Percentiles rank a stretch among this genome's conserved stretches.
phyloP scores from a whole-genome alignment of 2,797 vertebrate genomes.

The Hippocampus kuda region DNA sequence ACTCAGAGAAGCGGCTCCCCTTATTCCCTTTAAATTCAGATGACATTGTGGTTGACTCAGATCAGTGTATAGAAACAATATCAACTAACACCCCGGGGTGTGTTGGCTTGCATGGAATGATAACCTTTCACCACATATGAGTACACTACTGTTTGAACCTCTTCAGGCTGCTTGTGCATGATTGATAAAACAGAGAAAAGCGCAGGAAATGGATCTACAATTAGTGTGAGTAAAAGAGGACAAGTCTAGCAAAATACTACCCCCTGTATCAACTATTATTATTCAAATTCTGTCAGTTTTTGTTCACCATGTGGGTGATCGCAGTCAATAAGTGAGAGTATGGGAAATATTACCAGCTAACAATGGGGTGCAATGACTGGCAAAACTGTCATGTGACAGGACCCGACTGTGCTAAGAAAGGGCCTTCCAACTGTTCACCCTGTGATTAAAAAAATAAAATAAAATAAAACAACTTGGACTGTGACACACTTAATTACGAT shows the following conservation, averaged over 20 bases:
- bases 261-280: background rate
- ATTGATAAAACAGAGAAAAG: background rate
- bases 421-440: background rate
- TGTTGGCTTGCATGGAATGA: background rate
- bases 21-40: too few relatives aligned
- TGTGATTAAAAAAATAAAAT: background rate
- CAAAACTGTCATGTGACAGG: background rate
- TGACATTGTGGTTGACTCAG: background rate
- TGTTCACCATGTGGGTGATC: background rate
- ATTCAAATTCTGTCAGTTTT: background rate
- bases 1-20: too few relatives aligned
- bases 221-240: background rate
- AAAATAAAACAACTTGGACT: background rate
- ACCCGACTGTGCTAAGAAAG: background rate
- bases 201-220: background rate
- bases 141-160: background rate
- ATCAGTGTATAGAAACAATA: background rate
- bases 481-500: too few relatives aligned
- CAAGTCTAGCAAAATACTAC: background rate
- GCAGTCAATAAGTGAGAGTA: background rate
- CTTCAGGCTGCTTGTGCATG: background rate
- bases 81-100: background rate
- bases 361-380: background rate
- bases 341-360: background rate
- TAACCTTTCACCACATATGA: background rate